Evolutionary conservation across 2,888 invertebrate species (phyloP), one percentile per base, ranked within the genome.

Genomic region (Drosophila borborema): DNA sequence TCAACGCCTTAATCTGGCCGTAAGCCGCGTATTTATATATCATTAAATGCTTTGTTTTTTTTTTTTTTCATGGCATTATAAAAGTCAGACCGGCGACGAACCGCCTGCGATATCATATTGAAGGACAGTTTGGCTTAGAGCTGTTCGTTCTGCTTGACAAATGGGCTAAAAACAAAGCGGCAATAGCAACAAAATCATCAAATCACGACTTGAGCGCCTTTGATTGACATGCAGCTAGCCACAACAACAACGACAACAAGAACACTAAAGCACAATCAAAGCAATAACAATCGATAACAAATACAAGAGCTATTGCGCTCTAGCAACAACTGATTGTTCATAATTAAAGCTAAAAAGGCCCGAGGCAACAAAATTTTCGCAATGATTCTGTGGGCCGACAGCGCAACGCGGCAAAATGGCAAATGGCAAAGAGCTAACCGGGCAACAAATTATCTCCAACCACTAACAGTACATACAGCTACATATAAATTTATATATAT

Each of bases 121-220:
- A 80, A 77, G 80, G 77, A 80, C 77, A 80, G 77, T 64, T 66
- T 66, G 66, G 77, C 71, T 80, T 64, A 66, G 49, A 55, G 72
- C n/a, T 70, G 66, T 65, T 69, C 70, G 66, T 65, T 69, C 70
- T 72, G 80, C 81, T 80, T 75, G 80, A 80, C 74, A 80, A 77
- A 77, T 77, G 80, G 76, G 45, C 58, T 40, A 40, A 48, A 20
- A 18, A 18, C 53, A 64, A 45, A 31, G 20, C 18, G 41, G 12
- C 46, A 60, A 48, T 3, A 65, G 46, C 34, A 48, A 76, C 64
- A 80, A 87, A 87, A 88, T 81, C 86, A 90, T 88, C 90, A 88
- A 90, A 88, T 90, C 86, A 86, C 86, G 90, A 90, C 73, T 85
- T 77, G 75, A 83, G 76, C 76, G 74, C 72, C 77, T 82, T 88